Evolutionary conservation across 2,113 vertebrate species (phyloP).

Genomic region (Tachuris rubrigastra): DNA sequence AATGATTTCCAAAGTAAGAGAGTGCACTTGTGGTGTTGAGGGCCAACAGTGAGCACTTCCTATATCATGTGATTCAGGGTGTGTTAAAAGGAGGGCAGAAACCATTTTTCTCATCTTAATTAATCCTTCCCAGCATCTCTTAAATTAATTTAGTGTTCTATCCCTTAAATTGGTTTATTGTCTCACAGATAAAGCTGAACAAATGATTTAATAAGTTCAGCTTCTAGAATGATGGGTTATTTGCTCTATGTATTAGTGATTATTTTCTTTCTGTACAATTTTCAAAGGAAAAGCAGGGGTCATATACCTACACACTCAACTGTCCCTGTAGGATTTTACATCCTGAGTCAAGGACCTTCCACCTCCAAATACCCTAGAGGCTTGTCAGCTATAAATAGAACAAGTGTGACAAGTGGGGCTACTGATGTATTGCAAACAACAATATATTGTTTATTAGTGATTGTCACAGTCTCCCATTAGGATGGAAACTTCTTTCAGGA

Average conservation of each 20-base stretch:
- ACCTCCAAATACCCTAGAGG: background rate
- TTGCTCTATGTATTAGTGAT: background rate
- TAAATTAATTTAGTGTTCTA: background rate
- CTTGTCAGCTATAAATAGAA: background rate
- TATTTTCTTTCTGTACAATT: background rate
- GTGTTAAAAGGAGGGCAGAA: background rate
- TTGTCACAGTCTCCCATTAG: background rate
- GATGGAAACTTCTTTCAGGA: background rate
- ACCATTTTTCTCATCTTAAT: background rate
- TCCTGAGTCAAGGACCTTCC: background rate
- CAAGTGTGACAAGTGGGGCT: background rate
- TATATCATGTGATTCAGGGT: accelerated
- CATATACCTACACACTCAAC: background rate
- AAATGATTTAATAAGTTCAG: background rate
- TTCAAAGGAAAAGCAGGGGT: background rate
- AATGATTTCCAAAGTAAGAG: background rate
- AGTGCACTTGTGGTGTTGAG: background rate
- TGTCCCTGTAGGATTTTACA: background rate
- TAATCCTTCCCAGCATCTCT: background rate
- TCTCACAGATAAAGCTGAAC: background rate
- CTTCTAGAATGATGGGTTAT: background rate
- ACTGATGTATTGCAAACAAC: background rate
- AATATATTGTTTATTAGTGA: background rate
- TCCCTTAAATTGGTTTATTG: background rate
- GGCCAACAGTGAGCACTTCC: background rate